These are phyloP conservation scores for Lithophane leautieri DNA, from an alignment of 2,888 invertebrate genomes.

Conservation along the genomic window DNA sequence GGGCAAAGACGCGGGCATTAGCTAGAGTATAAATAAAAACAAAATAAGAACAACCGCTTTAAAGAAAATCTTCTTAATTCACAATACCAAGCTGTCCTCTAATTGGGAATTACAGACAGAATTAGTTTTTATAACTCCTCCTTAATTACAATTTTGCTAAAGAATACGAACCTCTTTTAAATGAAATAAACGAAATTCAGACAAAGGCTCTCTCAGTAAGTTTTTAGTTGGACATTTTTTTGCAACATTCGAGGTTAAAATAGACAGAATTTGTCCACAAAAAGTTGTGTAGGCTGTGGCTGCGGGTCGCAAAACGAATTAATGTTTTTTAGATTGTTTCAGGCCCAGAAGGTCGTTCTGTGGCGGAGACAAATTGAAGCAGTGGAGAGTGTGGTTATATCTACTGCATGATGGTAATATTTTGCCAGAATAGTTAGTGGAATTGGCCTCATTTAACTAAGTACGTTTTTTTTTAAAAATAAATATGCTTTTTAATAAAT, in stretches of 20 bases:
- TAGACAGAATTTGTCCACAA: conserved; percentile 28
- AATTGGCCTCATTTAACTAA: neutral
- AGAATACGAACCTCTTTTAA: conserved; percentile 9
- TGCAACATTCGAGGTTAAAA: conserved; percentile 7
- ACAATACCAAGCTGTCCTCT: conserved; percentile 18
- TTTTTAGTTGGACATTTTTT: conserved; percentile 13
- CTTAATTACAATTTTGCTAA: conserved; percentile 46
- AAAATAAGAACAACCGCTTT: conserved; percentile 3
- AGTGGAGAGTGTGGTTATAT: neutral
- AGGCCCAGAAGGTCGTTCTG: conserved; percentile 11
- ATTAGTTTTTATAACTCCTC: conserved; percentile 51
- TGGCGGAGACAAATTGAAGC: conserved; percentile 42
- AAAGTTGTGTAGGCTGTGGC: conserved; percentile 27
- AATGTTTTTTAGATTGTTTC: conserved; percentile 50
- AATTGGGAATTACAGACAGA: conserved; percentile 50
- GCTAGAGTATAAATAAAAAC: too few relatives aligned
- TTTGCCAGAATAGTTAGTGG: neutral
- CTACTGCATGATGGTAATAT: neutral
- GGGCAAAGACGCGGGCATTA: too few relatives aligned
- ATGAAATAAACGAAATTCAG: conserved; percentile 36
- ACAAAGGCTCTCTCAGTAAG: conserved; percentile 20
- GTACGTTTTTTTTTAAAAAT: too few relatives aligned
- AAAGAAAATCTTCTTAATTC: conserved; percentile 33
- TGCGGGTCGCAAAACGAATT: conserved; percentile 42
- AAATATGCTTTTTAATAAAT: too few relatives aligned